These are phyloP conservation scores for Drosophila pachea DNA, from an alignment of 1,140 invertebrate species.

Conservation along the genomic window DNA sequence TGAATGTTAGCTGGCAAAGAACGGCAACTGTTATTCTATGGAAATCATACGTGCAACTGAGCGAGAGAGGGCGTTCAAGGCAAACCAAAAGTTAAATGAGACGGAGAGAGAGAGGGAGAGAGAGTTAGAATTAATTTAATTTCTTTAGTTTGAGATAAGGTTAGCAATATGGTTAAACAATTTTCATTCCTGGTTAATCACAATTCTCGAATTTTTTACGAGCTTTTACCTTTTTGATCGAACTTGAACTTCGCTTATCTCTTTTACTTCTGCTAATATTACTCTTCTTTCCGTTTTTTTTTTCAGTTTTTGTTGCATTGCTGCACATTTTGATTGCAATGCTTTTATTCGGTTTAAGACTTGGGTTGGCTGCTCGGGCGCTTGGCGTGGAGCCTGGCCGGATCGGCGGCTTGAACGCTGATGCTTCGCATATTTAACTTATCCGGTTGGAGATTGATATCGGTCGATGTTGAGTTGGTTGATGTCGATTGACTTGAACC, in stretches of 20 bases:
- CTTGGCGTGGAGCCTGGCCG: neutral
- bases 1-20: slow-evolving; percentile 25
- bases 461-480: slow-evolving; percentile 52
- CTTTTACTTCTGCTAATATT: too few species aligned
- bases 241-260: too few species aligned
- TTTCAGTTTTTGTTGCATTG: neutral
- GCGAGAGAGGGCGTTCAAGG: too few species aligned
- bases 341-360: neutral
- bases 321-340: neutral
- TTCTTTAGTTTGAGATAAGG: neutral
- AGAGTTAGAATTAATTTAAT: slow-evolving; percentile 40
- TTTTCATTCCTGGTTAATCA: slow-evolving; percentile 1
- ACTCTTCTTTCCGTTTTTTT: slow-evolving; percentile 13
- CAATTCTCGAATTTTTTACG: neutral
- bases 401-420: neutral
- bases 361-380: slow-evolving; percentile 7
- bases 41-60: neutral
- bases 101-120: neutral
- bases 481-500: slow-evolving; percentile 58
- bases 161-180: neutral
- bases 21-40: slow-evolving; percentile 23
- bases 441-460: slow-evolving; percentile 45
- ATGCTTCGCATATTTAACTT: slow-evolving; percentile 53
- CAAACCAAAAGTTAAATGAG: neutral
- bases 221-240: neutral